Evolutionary conservation across 2,797 vertebrate genomes (phyloP), one percentile per base, ranked within the genome.

Genomic region (Protonibea diacanthus): DNA sequence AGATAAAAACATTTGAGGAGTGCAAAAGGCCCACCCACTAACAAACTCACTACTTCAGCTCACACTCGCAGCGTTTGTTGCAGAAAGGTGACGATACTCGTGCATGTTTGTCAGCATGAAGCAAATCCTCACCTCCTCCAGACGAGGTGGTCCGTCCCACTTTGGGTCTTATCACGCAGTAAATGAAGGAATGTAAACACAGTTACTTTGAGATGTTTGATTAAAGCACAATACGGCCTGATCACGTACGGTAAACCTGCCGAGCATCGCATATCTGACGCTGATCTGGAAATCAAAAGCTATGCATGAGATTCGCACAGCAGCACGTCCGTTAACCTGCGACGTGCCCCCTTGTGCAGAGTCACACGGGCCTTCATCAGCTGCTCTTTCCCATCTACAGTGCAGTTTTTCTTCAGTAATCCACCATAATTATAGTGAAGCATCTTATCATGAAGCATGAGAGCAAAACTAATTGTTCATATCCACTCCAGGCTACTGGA

Each of bases 371-470:
- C 29, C 51, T 48, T 66, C 21, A 52, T 52, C 20, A 48, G n/a
- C 57, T 42, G 29, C 49, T 74, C 4, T 58, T 60, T 55, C 75
- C 33, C 49, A 53, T 75, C 58, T 21, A 53, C 52, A 67, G 2
- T 57, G 52, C 44, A 48, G 20, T 66, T 78, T 58, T 57, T 7
- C 27, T 33, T 1, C n/a, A 66, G 25, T 69, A 61, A 58, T 70
- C 45, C 7, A 66, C 21, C 56, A 81, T 38, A 70, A 69, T 63
- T 57, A 38, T 3, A 29, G 56, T 69, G 71, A 62, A 33, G 45
- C 52, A 68, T 48, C 51, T 80, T 55, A 20, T 71, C 56, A 38
- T 74, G 15, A 66, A 83, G 74, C 66, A 74, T 13, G 44, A 60
- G 23, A 60, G 27, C 27, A 63, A 2, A 76, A 57, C 23, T 65